phyloP scores from a whole-genome alignment of 2,797 vertebrate genomes.

The Cuculus canorus region DNA sequence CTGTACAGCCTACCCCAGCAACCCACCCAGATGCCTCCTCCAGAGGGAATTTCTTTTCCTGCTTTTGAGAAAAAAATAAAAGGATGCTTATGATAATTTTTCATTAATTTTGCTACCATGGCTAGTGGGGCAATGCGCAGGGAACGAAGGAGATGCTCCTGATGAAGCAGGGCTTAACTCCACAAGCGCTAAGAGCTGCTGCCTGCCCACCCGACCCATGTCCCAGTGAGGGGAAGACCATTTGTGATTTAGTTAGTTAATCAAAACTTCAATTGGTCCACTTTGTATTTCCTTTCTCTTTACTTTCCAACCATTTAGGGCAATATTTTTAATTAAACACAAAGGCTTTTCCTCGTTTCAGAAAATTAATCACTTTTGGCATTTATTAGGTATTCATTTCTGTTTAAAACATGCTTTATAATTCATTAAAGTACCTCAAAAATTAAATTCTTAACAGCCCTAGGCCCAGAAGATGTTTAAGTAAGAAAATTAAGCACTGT shows the following conservation, averaged over 20 bases:
- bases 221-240: neutral
- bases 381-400: constrained; percentile 61
- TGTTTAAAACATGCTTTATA: constrained; percentile 64
- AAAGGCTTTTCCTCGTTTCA: neutral
- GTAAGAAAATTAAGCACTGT: constrained; percentile 62
- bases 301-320: constrained; percentile 5
- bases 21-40: too few species aligned
- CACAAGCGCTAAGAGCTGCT: neutral
- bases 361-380: constrained; percentile 68
- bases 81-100: neutral
- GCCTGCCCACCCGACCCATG: neutral
- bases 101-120: neutral
- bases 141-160: neutral
- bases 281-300: constrained; percentile 6
- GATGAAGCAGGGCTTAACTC: neutral
- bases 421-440: constrained; percentile 71
- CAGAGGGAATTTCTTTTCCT: too few species aligned
- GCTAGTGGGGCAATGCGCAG: accelerated
- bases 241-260: neutral
- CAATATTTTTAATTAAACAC: constrained; percentile 26
- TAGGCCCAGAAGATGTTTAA: constrained; percentile 59
- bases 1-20: too few species aligned
- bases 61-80: neutral
- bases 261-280: neutral
- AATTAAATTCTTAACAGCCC: constrained; percentile 67